Percentiles rank a stretch among this genome's conserved stretches.
Conservation (phyloP, 2,888 invertebrate species). For the Polietes domitor region DNA sequence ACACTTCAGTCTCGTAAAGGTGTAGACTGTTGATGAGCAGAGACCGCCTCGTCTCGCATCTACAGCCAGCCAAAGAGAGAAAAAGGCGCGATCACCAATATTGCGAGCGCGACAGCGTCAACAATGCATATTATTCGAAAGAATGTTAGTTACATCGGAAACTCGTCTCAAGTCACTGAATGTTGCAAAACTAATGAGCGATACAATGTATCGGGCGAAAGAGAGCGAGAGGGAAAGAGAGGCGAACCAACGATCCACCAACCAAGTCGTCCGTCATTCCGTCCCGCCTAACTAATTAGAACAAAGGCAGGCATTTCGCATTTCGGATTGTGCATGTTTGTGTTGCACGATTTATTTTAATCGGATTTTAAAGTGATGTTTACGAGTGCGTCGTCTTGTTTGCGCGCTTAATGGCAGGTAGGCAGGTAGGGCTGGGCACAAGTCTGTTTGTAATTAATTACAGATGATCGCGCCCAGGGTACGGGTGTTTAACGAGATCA, state of each 20-base stretch:
- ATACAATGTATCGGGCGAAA: background rate
- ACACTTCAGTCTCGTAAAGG: background rate
- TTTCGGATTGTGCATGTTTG: no score
- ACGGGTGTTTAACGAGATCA: background rate
- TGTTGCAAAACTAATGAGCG: background rate
- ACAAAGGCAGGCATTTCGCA: conserved; percentile 23
- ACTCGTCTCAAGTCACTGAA: conserved; percentile 3
- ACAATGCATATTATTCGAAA: no score
- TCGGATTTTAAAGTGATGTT: conserved; percentile 29
- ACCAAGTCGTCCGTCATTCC: conserved; percentile 21
- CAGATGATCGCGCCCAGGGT: background rate
- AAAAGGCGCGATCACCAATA: conserved; percentile 14
- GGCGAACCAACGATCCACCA: background rate
- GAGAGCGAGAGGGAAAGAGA: background rate
- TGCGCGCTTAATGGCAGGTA: conserved; percentile 45
- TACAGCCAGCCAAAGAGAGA: background rate
- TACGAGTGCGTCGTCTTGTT: conserved; percentile 18
- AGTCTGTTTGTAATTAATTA: background rate
- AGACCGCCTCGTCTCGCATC: background rate
- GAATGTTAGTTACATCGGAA: background rate
- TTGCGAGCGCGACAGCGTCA: background rate
- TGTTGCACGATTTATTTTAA: conserved; percentile 13
- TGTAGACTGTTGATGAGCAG: background rate
- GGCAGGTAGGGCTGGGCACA: background rate
- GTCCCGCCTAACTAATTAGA: conserved; percentile 34